A percentile compares a stretch with the other conserved stretches of the same genome.
Evolutionary conservation across 1,140 invertebrate species (phyloP).

Genomic region (Drosophila murphyi): DNA sequence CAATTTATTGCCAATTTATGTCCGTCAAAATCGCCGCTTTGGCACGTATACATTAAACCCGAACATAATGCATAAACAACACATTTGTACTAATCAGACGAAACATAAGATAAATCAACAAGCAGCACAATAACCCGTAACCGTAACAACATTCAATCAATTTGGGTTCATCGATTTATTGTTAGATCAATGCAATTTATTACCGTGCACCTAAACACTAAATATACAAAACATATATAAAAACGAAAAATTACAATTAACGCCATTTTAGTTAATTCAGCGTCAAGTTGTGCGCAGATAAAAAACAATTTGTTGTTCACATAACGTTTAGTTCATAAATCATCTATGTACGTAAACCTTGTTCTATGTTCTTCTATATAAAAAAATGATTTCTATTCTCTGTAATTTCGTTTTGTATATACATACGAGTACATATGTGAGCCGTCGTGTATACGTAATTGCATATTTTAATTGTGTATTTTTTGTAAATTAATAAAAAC

Average conservation of each 20-base stretch:
- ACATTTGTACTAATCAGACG: constrained; percentile 31
- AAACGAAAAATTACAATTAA: constrained; percentile 14
- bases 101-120: constrained; percentile 26
- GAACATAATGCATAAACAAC: constrained; percentile 2
- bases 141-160: constrained; percentile 26
- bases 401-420: constrained; percentile 76
- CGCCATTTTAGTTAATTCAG: constrained; percentile 29
- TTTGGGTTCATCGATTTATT: constrained; percentile 59
- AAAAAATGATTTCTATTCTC: constrained; percentile 39
- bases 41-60: constrained; percentile 10
- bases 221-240: constrained; percentile 1
- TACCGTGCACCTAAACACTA: constrained; percentile 64
- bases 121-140: constrained; percentile 46
- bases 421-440: constrained; percentile 73
- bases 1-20: constrained; percentile 66
- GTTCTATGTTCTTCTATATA: constrained; percentile 43
- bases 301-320: constrained; percentile 41
- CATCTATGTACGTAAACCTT: constrained; percentile 47
- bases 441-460: constrained; percentile 63
- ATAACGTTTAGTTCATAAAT: constrained; percentile 45
- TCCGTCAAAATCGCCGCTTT: constrained; percentile 12
- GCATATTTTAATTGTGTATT: constrained; percentile 80
- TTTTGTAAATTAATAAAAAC: constrained; percentile 82
- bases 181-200: constrained; percentile 77
- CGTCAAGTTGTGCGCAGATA: constrained; percentile 7